These are phyloP conservation scores for Machimus rusticus DNA, from an alignment of 2,888 invertebrate species.

Conservation along the genomic window DNA sequence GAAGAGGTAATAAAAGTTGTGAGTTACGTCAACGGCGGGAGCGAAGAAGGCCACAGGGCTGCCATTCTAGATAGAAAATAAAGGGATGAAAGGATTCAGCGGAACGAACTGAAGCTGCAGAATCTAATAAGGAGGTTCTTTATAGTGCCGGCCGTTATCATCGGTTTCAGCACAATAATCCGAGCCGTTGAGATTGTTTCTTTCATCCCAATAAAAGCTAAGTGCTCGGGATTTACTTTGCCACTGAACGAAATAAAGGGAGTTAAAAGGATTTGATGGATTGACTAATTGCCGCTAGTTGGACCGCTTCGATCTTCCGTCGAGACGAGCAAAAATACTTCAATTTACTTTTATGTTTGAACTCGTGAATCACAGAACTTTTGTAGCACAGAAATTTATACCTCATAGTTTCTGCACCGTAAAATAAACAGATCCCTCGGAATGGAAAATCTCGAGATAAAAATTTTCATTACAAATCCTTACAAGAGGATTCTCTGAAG, in stretches of 20 bases:
- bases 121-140: slow-evolving; percentile 37
- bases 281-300: slow-evolving; percentile 35
- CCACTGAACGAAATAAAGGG: slow-evolving; percentile 24
- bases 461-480: background rate
- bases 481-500: background rate
- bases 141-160: slow-evolving; percentile 27
- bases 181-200: slow-evolving; percentile 33
- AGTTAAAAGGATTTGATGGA: slow-evolving; percentile 32
- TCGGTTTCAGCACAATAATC: slow-evolving; percentile 37
- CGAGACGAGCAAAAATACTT: background rate
- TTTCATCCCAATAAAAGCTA: slow-evolving; percentile 39
- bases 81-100: slow-evolving; percentile 38
- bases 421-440: background rate
- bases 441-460: background rate
- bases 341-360: slow-evolving; percentile 6
- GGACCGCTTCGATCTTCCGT: slow-evolving; percentile 4
- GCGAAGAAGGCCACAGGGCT: slow-evolving; percentile 25
- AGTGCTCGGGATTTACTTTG: slow-evolving; percentile 28
- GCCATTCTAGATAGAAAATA: slow-evolving; percentile 34
- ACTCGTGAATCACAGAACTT: background rate
- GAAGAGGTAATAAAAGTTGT: slow-evolving; percentile 39
- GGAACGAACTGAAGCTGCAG: slow-evolving; percentile 31
- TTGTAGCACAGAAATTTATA: background rate
- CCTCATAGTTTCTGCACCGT: background rate
- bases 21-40: slow-evolving; percentile 27